Conservation (phyloP, 2,113 vertebrate genomes). For the Genyomyrus donnyi region DNA sequence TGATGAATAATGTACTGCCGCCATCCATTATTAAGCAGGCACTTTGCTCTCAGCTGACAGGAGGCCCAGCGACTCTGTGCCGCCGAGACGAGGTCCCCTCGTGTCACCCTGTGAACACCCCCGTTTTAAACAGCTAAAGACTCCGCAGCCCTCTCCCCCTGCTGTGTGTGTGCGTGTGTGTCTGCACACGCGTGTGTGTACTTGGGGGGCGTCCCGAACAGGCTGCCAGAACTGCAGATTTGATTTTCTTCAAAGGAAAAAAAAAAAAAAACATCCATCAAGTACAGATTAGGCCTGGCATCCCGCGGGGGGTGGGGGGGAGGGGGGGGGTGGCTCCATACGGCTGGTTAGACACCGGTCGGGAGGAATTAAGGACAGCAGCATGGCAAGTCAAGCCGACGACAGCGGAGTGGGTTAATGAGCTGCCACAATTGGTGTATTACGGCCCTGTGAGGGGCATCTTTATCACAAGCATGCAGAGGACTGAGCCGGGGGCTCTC, state of each 20-base stretch:
- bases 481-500: not conserved
- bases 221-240: not conserved
- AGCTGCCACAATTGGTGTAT: not conserved
- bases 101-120: slow-evolving; percentile 52
- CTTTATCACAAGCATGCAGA: not conserved
- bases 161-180: not conserved
- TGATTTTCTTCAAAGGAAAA: not conserved
- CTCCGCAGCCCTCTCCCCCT: slow-evolving; percentile 42
- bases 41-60: slow-evolving; percentile 52
- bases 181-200: not conserved
- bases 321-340: not conserved
- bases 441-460: not conserved
- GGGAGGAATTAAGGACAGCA: not conserved
- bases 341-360: not conserved
- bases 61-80: slow-evolving; percentile 50
- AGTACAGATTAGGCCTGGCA: not conserved
- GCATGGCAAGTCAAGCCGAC: not conserved
- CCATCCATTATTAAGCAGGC: slow-evolving; percentile 78
- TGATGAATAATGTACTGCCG: slow-evolving; percentile 80
- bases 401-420: not conserved
- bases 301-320: not conserved
- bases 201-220: not conserved
- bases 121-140: slow-evolving; percentile 44
- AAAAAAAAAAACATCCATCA: not conserved
- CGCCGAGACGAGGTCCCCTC: slow-evolving; percentile 54